A percentile compares a stretch with the other conserved stretches of the same genome.
Evolutionary conservation across 2,113 vertebrate species (phyloP).

Genomic region (Cepphus grylle): DNA sequence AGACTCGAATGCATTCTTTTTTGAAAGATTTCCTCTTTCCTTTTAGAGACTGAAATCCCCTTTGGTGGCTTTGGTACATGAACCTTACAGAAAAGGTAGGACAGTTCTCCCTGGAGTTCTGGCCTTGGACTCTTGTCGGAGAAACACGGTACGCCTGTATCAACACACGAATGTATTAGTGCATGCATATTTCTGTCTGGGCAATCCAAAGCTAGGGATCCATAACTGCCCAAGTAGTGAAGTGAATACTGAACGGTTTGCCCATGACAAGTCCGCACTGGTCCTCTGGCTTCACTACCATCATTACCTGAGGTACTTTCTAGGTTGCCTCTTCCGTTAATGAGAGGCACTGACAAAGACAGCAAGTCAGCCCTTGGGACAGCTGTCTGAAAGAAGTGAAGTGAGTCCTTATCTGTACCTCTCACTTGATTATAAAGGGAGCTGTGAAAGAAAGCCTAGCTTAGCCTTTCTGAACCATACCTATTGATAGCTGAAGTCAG

Average conservation of each 20-base stretch:
- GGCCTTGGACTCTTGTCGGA: neutral
- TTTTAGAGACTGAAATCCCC: neutral
- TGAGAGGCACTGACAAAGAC: neutral
- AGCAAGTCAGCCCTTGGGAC: neutral
- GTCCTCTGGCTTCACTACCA: neutral
- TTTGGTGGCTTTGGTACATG: neutral
- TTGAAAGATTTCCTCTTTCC: neutral
- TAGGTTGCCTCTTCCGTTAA: neutral
- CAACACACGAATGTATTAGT: neutral
- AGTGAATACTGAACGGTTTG: neutral
- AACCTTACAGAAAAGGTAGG: neutral
- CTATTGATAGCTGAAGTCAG: neutral
- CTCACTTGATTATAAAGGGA: neutral
- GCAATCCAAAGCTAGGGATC: neutral
- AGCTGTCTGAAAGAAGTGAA: neutral
- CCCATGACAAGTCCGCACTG: neutral
- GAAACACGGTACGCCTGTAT: neutral
- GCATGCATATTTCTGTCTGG: neutral
- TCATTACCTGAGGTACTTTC: neutral
- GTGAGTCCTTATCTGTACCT: neutral
- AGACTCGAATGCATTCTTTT: neutral
- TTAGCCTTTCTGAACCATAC: neutral
- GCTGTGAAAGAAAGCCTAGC: neutral
- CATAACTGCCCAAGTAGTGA: neutral
- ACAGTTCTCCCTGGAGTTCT: neutral